Percentiles rank a stretch among this genome's conserved stretches.
Conservation (phyloP, 2,888 invertebrate species). For the Athetis lepigone region DNA sequence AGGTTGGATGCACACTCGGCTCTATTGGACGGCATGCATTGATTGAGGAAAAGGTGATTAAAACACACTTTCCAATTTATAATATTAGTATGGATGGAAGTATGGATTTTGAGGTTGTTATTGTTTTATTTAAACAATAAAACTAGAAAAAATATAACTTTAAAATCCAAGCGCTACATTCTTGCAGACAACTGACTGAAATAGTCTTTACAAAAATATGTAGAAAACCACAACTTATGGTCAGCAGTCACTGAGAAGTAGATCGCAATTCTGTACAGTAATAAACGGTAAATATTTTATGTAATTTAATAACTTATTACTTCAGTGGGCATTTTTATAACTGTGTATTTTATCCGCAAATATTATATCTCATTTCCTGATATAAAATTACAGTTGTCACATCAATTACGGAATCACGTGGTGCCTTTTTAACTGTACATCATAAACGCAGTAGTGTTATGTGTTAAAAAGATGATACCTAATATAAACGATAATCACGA, state of each 20-base stretch:
- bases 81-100: too few species aligned
- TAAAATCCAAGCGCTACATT: too few species aligned
- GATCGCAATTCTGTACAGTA: constrained; percentile 13
- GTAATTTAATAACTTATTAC: constrained; percentile 22
- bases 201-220: constrained; percentile 19
- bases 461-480: too few species aligned
- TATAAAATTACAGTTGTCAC: constrained; percentile 39
- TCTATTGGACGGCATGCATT: not conserved
- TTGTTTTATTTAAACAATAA: too few species aligned
- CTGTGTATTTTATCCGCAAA: constrained; percentile 23
- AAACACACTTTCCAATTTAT: too few species aligned
- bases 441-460: not conserved
- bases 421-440: constrained; percentile 14
- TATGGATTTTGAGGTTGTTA: too few species aligned
- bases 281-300: constrained; percentile 30
- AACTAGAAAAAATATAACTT: too few species aligned
- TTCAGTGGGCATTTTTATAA: constrained; percentile 24
- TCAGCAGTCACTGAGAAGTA: constrained; percentile 27
- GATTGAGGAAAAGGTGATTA: not conserved
- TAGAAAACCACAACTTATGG: constrained; percentile 17
- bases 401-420: constrained; percentile 26
- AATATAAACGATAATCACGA: too few species aligned
- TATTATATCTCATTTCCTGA: constrained; percentile 27
- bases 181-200: too few species aligned
- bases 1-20: constrained; percentile 59